Evolutionary conservation across 2,888 invertebrate species (phyloP), one percentile per base, ranked within the genome.

Genomic region (Callyntrura guangdongensis): DNA sequence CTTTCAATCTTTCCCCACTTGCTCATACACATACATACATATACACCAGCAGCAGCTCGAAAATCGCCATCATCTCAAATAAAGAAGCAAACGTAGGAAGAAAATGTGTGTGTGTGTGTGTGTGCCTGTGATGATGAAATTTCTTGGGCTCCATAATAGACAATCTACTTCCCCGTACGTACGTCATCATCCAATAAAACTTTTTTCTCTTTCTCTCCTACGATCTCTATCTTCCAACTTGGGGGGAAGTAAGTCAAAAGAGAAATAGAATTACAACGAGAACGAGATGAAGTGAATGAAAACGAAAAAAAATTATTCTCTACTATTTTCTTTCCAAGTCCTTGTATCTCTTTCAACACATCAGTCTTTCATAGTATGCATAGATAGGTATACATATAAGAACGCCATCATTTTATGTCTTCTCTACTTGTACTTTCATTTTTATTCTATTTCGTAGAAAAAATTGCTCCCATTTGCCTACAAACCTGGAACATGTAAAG

Each of bases 301-400:
- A 36, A 6, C 36, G n/a, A 77, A 49, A 77, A 49, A 77, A 77
- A 77, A 77, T 77, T 77, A 77, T 77, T 77, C 49, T 47, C 20
- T 17, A 22, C 20, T 47, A 47, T 47, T 49, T 20, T 49, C 27
- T 69, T 22, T 2, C 22, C 47, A 17, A n/a, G 74, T 49, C 74
- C 11, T 77, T 49, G 47, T n/a, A 59, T 17, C 17, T 59, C n/a
- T 59, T 59, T 59, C 59, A 59, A 59, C n/a, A 17, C 17, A 59
- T 59, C 59, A 59, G 59, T 17, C 59, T 6, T 53, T 11, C 36
- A 2, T 6, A n/a, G n/a, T n/a, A n/a, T n/a, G n/a, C n/a, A n/a
- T n/a, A n/a, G n/a, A n/a, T n/a, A 9, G 22, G 67, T 12, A 67
- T 12, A 9, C 17, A 67, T n/a, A 67, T 17, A 67, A 67, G 17